Evolutionary conservation across 2,888 invertebrate species (phyloP).

Genomic region (Lissocephala sabroskyi): DNA sequence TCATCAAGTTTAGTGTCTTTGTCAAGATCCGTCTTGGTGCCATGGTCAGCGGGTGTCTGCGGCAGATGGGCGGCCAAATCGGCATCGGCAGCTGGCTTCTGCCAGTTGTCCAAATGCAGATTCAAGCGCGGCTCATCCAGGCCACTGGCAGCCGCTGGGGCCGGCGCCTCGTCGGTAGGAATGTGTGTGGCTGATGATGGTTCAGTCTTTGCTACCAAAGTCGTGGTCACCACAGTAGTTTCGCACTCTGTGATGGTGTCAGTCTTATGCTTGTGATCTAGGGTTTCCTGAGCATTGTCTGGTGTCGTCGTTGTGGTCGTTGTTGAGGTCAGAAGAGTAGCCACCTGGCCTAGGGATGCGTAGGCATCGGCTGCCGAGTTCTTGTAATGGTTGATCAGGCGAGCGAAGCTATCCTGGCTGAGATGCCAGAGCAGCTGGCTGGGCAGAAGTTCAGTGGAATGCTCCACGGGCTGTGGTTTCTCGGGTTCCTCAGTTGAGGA

Average conservation of each 20-base stretch:
- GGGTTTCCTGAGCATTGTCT: conserved; percentile 49
- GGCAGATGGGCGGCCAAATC: conserved; percentile 29
- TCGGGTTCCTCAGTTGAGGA: too few species aligned
- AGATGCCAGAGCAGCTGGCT: conserved; percentile 44
- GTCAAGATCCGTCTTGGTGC: conserved; percentile 30
- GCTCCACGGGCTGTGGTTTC: not conserved
- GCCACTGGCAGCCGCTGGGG: conserved; percentile 19
- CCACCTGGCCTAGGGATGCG: conserved; percentile 14
- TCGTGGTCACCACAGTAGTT: conserved; percentile 48
- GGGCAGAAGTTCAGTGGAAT: conserved; percentile 6
- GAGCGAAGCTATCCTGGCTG: conserved; percentile 44
- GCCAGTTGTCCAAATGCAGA: conserved; percentile 59
- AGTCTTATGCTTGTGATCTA: conserved; percentile 58
- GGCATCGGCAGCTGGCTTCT: conserved; percentile 25
- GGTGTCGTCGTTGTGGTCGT: conserved; percentile 11
- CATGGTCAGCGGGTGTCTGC: conserved; percentile 34
- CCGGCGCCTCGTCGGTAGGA: conserved; percentile 35
- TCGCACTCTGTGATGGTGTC: conserved; percentile 53
- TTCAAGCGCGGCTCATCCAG: conserved; percentile 42
- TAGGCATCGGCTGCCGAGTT: conserved; percentile 28
- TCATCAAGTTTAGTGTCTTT: conserved; percentile 47
- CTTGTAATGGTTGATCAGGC: conserved; percentile 30
- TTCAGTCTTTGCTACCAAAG: conserved; percentile 59
- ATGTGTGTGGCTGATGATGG: conserved; percentile 49
- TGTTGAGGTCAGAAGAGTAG: conserved; percentile 17